phyloP scores from a whole-genome alignment of 2,113 vertebrate genomes.

The Phocoena sinus region DNA sequence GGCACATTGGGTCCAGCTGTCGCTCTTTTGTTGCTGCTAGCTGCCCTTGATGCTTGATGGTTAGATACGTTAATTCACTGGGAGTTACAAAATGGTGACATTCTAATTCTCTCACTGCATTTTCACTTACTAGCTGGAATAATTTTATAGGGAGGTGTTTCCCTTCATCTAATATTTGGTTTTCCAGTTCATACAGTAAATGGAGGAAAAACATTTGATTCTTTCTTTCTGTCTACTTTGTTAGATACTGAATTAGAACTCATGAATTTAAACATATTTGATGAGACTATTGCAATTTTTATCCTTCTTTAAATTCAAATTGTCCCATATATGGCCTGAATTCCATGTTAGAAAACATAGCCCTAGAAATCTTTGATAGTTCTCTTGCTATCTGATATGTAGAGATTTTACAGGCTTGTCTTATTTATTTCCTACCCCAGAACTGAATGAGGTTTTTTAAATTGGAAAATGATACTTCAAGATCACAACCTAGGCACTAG shows the following conservation, averaged over 20 bases:
- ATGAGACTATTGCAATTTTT: background rate
- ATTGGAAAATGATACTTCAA: background rate
- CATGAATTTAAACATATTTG: constrained; percentile 10
- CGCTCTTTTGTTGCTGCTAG: background rate
- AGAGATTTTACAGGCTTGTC: background rate
- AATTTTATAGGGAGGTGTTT: background rate
- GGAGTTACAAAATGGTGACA: background rate
- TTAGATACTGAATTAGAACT: background rate
- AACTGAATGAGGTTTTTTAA: background rate
- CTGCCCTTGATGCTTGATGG: too few relatives aligned
- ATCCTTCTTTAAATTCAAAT: constrained; percentile 34
- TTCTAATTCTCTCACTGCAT: background rate
- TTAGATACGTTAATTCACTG: background rate
- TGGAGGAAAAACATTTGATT: background rate
- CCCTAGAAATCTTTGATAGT: background rate
- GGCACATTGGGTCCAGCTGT: background rate
- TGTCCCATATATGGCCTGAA: background rate
- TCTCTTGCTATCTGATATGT: background rate
- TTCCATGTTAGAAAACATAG: background rate
- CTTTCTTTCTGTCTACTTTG: background rate
- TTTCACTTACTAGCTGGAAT: background rate
- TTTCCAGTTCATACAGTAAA: background rate
- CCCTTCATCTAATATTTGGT: background rate
- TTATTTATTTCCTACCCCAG: background rate
- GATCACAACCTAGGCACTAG: background rate